phyloP scores from a whole-genome alignment of 2,888 invertebrate genomes.

The Ectemnius cavifrons region DNA sequence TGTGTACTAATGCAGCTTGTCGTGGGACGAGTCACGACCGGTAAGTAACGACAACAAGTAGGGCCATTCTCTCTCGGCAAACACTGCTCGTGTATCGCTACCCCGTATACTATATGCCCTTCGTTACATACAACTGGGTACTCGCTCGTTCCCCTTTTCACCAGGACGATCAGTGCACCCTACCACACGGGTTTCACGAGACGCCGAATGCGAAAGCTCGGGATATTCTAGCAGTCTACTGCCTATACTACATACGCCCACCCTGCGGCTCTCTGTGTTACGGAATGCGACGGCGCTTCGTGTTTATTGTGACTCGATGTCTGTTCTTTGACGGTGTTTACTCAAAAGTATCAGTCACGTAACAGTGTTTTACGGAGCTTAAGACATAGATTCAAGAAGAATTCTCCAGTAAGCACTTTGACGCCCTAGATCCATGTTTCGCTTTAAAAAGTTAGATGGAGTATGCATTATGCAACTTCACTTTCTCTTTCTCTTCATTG shows the following conservation, averaged over 20 bases:
- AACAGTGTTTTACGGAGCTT: conserved; percentile 49
- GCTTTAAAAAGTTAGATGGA: too few species aligned
- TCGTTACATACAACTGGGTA: conserved; percentile 27
- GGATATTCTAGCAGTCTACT: background rate
- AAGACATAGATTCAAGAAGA: conserved; percentile 42
- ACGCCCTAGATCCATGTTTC: background rate
- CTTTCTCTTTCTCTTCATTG: background rate
- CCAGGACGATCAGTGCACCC: conserved; percentile 54
- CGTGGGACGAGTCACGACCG: conserved; percentile 77
- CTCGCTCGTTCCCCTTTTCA: conserved; percentile 52
- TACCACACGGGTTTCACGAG: conserved; percentile 40
- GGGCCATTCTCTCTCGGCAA: conserved; percentile 53
- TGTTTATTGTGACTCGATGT: conserved; percentile 51
- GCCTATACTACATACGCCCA: conserved; percentile 18
- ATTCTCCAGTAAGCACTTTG: conserved; percentile 48
- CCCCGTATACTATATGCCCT: conserved; percentile 27
- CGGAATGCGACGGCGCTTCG: conserved; percentile 56
- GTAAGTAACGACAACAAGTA: conserved; percentile 68
- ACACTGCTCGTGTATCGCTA: conserved; percentile 56
- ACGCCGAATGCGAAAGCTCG: conserved; percentile 26
- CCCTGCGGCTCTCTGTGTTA: conserved; percentile 47
- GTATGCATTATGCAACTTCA: background rate
- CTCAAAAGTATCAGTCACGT: conserved; percentile 38
- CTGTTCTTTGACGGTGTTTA: conserved; percentile 44
- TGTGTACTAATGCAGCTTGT: conserved; percentile 74